Evolutionary conservation across 1,140 invertebrate species (phyloP), one percentile per base, ranked within the genome.

Genomic region (Drosophila tropicalis): DNA sequence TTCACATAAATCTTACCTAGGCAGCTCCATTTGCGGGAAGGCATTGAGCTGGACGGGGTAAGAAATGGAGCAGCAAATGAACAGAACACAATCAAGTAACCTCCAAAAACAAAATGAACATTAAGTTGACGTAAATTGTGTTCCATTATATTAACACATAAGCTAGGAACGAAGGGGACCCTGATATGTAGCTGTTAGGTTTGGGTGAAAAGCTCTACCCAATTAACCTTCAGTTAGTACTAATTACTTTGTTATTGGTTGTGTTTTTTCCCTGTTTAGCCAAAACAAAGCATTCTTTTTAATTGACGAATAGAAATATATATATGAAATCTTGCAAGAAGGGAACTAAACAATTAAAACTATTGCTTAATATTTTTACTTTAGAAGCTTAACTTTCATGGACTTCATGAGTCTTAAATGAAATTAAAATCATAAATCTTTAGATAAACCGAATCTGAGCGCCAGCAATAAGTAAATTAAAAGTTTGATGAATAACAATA

Each of bases 71-170:
- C 76, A 79, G 75, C 72, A 86, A 86, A 87, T 86, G 76, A 79
- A 81, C 66, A 69, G 57, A 60, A 17, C n/a, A 15, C n/a, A 36
- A 17, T 17, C 47, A 29, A 63, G n/a, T 10, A 63, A 71, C 70
- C 61, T 51, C 12, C 57, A 72, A 54, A 39, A 41, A 65, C 62
- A 69, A 76, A 89, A 82, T 86, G 77, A 80, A 80, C 83, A 85
- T 89, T 91, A 91, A 91, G 89, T 91, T 91, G 89, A 91, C 89
- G 89, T 91, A 91, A 91, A 91, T 91, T 89, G 90, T 78, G 73
- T 76, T 84, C 89, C 89, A 91, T 91, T 91, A 91, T 81, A 91
- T 91, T 91, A 91, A 89, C 81, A 85, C 76, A 44, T 67, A 51
- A 67, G 40, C 25, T 36, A 36, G 56, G 56, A 32, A 34, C 32